Evolutionary conservation across 2,797 vertebrate genomes (phyloP).

Genomic region (Psittacula derbiana): DNA sequence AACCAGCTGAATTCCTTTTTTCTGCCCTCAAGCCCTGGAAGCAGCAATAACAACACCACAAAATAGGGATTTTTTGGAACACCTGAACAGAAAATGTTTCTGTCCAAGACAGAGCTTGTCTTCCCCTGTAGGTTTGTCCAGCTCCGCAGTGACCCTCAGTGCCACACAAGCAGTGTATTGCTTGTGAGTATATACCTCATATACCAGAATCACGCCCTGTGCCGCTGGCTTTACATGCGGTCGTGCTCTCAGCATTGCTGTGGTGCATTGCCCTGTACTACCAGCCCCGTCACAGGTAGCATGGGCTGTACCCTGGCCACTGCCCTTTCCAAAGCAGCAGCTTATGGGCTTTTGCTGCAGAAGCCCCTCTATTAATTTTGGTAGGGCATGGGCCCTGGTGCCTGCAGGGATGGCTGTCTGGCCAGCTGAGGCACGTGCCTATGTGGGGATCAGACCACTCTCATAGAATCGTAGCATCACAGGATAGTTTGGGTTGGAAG

Average conservation of each 20-base stretch:
- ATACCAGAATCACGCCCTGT: background rate
- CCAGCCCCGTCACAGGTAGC: background rate
- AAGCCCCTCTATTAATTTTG: background rate
- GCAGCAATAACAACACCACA: background rate
- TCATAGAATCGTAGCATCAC: background rate
- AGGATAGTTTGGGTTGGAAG: background rate
- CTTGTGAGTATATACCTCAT: background rate
- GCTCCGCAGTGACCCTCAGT: background rate
- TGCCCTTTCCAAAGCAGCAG: background rate
- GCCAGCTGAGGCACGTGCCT: background rate
- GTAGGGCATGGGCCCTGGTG: accelerated
- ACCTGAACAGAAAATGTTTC: background rate
- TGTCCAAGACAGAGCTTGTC: background rate
- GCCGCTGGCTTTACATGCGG: accelerated
- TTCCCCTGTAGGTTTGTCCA: background rate
- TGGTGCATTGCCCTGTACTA: background rate
- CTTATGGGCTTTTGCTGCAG: background rate
- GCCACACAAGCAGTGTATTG: background rate
- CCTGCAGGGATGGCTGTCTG: background rate
- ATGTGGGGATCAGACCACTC: accelerated
- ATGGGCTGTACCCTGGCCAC: background rate
- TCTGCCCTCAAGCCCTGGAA: background rate
- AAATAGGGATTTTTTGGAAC: background rate
- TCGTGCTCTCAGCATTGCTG: background rate
- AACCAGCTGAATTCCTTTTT: background rate